Conservation (phyloP, 1,140 invertebrate genomes). For the Metaphire vulgaris region DNA sequence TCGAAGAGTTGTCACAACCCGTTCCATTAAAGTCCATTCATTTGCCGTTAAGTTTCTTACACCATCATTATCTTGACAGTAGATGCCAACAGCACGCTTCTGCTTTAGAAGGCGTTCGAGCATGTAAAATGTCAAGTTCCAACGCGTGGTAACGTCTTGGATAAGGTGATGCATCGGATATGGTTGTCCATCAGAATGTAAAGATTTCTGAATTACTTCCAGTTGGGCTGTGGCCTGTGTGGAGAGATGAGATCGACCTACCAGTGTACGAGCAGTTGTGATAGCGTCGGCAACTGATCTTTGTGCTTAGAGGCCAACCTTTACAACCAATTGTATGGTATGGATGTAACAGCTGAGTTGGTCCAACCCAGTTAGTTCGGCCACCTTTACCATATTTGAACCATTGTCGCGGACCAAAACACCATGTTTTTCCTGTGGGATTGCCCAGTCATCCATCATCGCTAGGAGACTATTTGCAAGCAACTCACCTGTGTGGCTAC, state of each 20-base stretch:
- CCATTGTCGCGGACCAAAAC: constrained; percentile 3
- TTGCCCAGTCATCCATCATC: background rate
- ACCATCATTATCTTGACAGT: background rate
- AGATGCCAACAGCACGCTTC: constrained; percentile 20
- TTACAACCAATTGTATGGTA: background rate
- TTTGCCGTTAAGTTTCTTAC: background rate
- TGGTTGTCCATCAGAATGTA: background rate
- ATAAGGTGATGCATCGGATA: constrained; percentile 24
- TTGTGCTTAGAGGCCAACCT: background rate
- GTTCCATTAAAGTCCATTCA: background rate
- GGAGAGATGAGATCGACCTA: background rate
- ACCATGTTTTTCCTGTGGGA: background rate
- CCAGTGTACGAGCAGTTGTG: background rate
- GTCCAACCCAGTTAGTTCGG: background rate
- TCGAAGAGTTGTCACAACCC: background rate
- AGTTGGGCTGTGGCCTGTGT: background rate
- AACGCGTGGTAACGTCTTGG: constrained; percentile 31
- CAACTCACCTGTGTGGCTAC: background rate
- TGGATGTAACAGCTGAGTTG: background rate
- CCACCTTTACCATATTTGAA: background rate
- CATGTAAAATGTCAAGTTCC: constrained; percentile 35
- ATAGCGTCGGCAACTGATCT: background rate
- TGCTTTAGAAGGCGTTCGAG: constrained; percentile 29
- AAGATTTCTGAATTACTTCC: background rate
- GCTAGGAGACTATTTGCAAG: background rate